Evolutionary conservation across 1,140 invertebrate genomes (phyloP).

Genomic region (Drosophila littoralis): DNA sequence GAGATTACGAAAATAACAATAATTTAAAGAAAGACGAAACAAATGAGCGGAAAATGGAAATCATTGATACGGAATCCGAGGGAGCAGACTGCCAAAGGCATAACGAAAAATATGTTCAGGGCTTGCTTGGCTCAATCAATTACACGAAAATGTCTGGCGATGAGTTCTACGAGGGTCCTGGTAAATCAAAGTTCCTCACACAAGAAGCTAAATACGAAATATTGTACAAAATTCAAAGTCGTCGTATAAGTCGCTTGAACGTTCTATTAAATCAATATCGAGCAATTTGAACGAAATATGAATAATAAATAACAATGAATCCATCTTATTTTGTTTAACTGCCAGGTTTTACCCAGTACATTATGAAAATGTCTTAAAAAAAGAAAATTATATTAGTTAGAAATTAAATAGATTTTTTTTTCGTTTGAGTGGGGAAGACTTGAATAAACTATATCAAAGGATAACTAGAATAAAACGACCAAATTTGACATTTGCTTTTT

Average conservation of each 20-base stretch:
- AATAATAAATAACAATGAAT: constrained; percentile 1
- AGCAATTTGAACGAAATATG: not conserved
- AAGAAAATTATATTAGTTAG: no score
- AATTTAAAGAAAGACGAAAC: not conserved
- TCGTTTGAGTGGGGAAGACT: no score
- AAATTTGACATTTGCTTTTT: constrained; percentile 61
- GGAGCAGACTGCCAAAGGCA: not conserved
- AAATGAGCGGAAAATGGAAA: not conserved
- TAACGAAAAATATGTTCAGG: constrained; percentile 8
- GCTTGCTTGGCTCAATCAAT: not conserved
- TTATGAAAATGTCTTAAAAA: no score
- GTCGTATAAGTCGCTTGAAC: not conserved
- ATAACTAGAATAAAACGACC: constrained; percentile 26
- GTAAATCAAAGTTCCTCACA: constrained; percentile 12
- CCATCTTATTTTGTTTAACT: no score
- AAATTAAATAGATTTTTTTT: no score
- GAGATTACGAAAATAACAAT: not conserved
- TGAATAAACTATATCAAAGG: no score
- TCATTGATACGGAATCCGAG: not conserved
- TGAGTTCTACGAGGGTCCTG: constrained; percentile 28
- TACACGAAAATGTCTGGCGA: constrained; percentile 2
- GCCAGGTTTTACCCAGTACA: no score
- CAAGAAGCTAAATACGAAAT: constrained; percentile 12
- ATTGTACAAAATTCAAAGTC: constrained; percentile 15
- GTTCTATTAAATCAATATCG: not conserved